Base-by-base conservation (phyloP, 2,113 vertebrate species). In the Anthoscopus minutus region DNA sequence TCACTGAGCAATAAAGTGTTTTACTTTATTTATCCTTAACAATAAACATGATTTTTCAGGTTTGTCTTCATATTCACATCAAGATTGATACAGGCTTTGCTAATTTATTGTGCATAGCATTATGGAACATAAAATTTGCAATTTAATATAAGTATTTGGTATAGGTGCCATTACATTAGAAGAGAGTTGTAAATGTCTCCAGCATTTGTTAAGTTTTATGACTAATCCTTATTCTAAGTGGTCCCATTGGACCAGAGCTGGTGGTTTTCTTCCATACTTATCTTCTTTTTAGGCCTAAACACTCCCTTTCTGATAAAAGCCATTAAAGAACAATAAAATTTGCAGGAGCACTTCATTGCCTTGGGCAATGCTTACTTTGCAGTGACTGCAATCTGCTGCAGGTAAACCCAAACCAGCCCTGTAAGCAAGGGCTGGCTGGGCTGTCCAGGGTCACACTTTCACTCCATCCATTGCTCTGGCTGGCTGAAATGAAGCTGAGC, bases 161-260 rank as follows among this genome's bases (percentile, higher is more conserved):
- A 92, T 93, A 97, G 92, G 76, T 96, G 91, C 91, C 81, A 92
- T 97, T 97, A 97, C 9, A 15, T 92, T 93, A 90, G 83, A 78
- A 91, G 79, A 95, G 70, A 97, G 95, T 92, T 98, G 93, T 97
- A 97, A 98, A 97, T 95, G 96, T 96, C 96, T 97, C 67, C 81
- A 95, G 80, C 89, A 97, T 97, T 97, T 97, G 96, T 97, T 97
- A 97, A 93, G 87, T 96, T 97, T 98, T 97, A 97, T 81, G 95
- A 88, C 85, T 95, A 82, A 95, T 94, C 77, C 50, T 92, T 86
- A 70, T 96, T 94, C 78, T 83, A 92, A 95, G 88, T 93, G 92
- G 83, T 94, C 94, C 93, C 94, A 80, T 56, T 88, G 93, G 93
- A 90, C 84, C 84, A 90, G 71, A 79, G n/a, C 30, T 50, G 64